Evolutionary conservation across 2,113 vertebrate species (phyloP).

Genomic region (Tyto alba): DNA sequence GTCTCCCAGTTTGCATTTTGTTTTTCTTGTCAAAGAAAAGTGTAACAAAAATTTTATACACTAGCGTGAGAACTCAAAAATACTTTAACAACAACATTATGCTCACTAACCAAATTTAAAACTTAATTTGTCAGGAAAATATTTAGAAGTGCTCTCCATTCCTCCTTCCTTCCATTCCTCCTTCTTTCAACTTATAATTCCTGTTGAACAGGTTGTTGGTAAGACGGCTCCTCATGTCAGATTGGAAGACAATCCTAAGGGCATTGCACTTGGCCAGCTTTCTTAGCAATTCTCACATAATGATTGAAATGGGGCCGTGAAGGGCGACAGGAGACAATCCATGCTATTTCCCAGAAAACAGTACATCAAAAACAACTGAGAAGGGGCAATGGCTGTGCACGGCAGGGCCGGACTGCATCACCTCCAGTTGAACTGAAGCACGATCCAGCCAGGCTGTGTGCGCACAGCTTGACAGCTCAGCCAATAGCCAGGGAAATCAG

Average conservation of each 20-base stretch:
- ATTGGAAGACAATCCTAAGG: not conserved
- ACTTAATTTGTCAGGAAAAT: not conserved
- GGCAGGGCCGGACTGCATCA: not conserved
- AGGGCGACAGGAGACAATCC: not conserved
- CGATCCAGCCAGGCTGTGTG: not conserved
- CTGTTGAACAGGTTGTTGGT: not conserved
- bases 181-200: not conserved
- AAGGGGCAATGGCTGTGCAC: not conserved
- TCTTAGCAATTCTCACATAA: not conserved
- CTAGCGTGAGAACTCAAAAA: not conserved
- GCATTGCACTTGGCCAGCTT: not conserved
- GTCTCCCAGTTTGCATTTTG: not conserved
- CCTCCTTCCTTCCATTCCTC: not conserved
- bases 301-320: not conserved
- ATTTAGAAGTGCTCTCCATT: not conserved
- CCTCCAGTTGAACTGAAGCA: not conserved
- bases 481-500: not conserved
- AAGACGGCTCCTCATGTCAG: not conserved
- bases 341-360: not conserved
- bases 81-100: not conserved
- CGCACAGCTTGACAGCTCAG: not conserved
- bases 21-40: not conserved
- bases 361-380: not conserved
- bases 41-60: not conserved
- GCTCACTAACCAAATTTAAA: not conserved